Conservation (phyloP, 1,140 invertebrate genomes). For the Ostrea edulis region DNA sequence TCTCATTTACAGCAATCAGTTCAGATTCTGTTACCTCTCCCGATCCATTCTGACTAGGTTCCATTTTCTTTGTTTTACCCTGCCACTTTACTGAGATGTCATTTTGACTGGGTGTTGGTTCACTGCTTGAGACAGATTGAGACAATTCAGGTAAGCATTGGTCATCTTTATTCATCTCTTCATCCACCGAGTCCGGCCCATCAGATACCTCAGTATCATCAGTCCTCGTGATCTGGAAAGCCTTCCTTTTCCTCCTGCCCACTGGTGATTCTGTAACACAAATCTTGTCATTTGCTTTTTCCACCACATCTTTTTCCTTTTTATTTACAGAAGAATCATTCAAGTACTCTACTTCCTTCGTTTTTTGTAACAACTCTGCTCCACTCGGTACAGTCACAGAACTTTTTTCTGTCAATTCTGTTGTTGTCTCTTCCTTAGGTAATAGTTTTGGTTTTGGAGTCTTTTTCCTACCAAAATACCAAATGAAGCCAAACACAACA, state of each 20-base stretch:
- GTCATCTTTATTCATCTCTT: constrained; percentile 27
- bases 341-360: neutral
- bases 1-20: constrained; percentile 23
- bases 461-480: constrained; percentile 63
- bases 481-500: constrained; percentile 66
- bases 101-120: neutral
- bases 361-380: neutral
- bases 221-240: constrained; percentile 8
- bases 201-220: neutral
- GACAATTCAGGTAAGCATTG: neutral
- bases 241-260: constrained; percentile 33
- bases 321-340: neutral
- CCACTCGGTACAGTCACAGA: neutral
- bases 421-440: neutral
- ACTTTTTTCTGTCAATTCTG: neutral
- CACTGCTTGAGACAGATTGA: neutral
- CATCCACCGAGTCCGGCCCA: neutral
- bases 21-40: constrained; percentile 6
- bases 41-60: neutral
- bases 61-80: neutral
- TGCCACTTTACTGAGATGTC: neutral
- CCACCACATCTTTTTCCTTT: neutral
- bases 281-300: neutral
- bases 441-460: constrained; percentile 29
- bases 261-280: constrained; percentile 10